Evolutionary conservation across 2,888 invertebrate genomes (phyloP).

Genomic region (Chironomus riparius): DNA sequence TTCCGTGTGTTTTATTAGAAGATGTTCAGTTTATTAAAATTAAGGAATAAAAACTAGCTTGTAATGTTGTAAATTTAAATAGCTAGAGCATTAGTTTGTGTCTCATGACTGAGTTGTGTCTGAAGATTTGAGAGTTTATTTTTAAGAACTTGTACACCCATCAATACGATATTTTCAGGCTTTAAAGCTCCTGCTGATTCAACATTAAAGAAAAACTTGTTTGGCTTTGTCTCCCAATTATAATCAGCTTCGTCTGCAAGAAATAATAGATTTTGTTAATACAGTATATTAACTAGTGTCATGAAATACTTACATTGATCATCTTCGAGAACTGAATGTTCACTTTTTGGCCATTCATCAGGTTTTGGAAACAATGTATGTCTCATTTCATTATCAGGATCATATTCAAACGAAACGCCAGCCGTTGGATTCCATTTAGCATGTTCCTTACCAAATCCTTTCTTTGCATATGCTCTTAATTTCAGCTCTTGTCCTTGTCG

Average conservation of each 20-base stretch:
- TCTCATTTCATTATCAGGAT: slow-evolving; percentile 94
- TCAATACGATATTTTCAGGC: slow-evolving; percentile 93
- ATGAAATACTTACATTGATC: slow-evolving; percentile 59
- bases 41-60: neutral
- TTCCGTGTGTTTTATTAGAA: neutral
- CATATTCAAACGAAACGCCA: slow-evolving; percentile 97
- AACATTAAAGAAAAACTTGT: slow-evolving; percentile 94
- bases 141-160: slow-evolving; percentile 88
- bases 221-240: slow-evolving; percentile 90
- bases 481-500: slow-evolving; percentile 87
- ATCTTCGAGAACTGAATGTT: slow-evolving; percentile 88
- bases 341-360: slow-evolving; percentile 98
- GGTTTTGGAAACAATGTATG: slow-evolving; percentile 94
- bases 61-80: slow-evolving; percentile 37
- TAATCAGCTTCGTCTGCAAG: slow-evolving; percentile 74
- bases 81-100: slow-evolving; percentile 73
- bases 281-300: neutral
- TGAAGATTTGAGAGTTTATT: slow-evolving; percentile 93
- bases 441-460: slow-evolving; percentile 86
- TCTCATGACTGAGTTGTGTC: slow-evolving; percentile 81
- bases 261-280: neutral
- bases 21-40: neutral
- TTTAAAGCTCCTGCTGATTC: slow-evolving; percentile 90
- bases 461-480: slow-evolving; percentile 91
- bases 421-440: slow-evolving; percentile 99